Percentiles rank a stretch among this genome's conserved stretches.
phyloP scores from a whole-genome alignment of 2,113 vertebrate species.

The Ginglymostoma cirratum region DNA sequence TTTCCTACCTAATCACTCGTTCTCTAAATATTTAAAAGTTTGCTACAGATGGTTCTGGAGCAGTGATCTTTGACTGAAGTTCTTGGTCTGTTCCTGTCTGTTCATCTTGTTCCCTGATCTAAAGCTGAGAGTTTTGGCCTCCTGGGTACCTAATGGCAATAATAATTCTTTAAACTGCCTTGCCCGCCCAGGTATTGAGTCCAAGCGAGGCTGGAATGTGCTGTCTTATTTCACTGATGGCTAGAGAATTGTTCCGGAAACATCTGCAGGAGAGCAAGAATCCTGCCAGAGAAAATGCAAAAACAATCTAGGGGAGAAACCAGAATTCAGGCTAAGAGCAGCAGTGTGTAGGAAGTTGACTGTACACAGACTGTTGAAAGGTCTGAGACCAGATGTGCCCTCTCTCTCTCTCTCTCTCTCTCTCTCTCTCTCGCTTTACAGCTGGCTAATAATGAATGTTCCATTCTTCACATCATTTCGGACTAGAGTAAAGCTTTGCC shows the following conservation, averaged over 20 bases:
- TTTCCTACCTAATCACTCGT: background rate
- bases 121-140: background rate
- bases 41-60: background rate
- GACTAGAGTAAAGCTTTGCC: background rate
- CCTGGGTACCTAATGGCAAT: background rate
- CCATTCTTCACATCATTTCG: background rate
- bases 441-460: background rate
- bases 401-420: background rate
- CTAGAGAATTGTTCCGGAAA: background rate
- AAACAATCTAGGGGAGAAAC: background rate
- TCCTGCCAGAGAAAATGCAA: background rate
- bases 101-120: background rate
- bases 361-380: background rate
- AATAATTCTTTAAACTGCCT: background rate
- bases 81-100: background rate
- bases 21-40: background rate
- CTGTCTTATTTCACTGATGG: background rate
- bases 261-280: background rate
- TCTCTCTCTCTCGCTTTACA: too few relatives aligned
- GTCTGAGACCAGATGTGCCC: background rate
- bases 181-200: background rate
- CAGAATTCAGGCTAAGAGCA: background rate
- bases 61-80: background rate
- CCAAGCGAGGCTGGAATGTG: background rate
- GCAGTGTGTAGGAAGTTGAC: background rate